Evolutionary conservation across 2,888 invertebrate species (phyloP).

Genomic region (Clusia tigrina): DNA sequence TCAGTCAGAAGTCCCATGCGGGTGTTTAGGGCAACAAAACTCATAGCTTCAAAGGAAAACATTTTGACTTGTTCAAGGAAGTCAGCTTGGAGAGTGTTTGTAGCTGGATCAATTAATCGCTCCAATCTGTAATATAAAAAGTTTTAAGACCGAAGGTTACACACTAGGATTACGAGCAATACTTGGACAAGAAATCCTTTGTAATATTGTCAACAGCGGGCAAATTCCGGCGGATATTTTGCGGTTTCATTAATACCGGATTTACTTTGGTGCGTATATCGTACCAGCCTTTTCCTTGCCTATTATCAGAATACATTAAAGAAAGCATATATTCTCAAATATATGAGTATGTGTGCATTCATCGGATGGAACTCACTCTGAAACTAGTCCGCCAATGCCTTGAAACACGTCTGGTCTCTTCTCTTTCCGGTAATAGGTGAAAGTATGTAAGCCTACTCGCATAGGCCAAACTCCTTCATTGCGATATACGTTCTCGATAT

Average conservation of each 20-base stretch:
- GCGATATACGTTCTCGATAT: slow-evolving; percentile 64
- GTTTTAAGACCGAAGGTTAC: neutral
- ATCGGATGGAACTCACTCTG: slow-evolving; percentile 54
- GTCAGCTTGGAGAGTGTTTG: slow-evolving; percentile 49
- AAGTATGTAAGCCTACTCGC: slow-evolving; percentile 63
- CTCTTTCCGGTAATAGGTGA: slow-evolving; percentile 62
- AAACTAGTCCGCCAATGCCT: slow-evolving; percentile 51
- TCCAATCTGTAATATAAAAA: slow-evolving; percentile 43
- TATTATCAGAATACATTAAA: slow-evolving; percentile 39
- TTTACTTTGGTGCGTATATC: slow-evolving; percentile 70
- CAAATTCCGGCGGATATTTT: slow-evolving; percentile 50
- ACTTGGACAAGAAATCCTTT: slow-evolving; percentile 53
- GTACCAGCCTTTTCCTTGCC: slow-evolving; percentile 74
- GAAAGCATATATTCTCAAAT: neutral
- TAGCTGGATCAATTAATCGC: slow-evolving; percentile 39
- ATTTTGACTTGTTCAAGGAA: slow-evolving; percentile 67
- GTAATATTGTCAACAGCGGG: slow-evolving; percentile 52
- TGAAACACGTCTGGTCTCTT: slow-evolving; percentile 62
- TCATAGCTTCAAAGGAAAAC: slow-evolving; percentile 70
- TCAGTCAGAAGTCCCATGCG: slow-evolving; percentile 49
- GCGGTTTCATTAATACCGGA: slow-evolving; percentile 56
- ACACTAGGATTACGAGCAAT: neutral
- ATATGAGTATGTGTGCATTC: neutral
- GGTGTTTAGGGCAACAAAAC: slow-evolving; percentile 60
- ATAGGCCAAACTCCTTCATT: slow-evolving; percentile 66